A percentile compares a stretch with the other conserved stretches of the same genome.
Conservation (phyloP, 2,113 vertebrate genomes). For the rabbit (Oryctolagus cuniculus) region mOryCun1.1 NC_091441.1:95259001-95259500, state of each 20-base stretch:
- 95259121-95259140: too few relatives aligned
- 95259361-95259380: not conserved
- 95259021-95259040: too few relatives aligned
- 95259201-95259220: not conserved
- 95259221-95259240: not conserved
- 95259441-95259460: not conserved
- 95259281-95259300: not conserved
- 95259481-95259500: not conserved
- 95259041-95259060: too few relatives aligned
- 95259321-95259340: not conserved
- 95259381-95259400: not conserved
- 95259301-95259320: not conserved
- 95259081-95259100: too few relatives aligned
- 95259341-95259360: not conserved
- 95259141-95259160: too few relatives aligned
- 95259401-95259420: not conserved
- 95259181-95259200: too few relatives aligned
- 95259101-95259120: too few relatives aligned
- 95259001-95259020: too few relatives aligned
- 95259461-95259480: not conserved
- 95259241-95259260: not conserved
- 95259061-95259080: too few relatives aligned
- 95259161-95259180: too few relatives aligned
- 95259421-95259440: not conserved
- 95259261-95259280: not conserved